phyloP scores from a whole-genome alignment of 2,113 vertebrate genomes.

The Scortum barcoo region DNA sequence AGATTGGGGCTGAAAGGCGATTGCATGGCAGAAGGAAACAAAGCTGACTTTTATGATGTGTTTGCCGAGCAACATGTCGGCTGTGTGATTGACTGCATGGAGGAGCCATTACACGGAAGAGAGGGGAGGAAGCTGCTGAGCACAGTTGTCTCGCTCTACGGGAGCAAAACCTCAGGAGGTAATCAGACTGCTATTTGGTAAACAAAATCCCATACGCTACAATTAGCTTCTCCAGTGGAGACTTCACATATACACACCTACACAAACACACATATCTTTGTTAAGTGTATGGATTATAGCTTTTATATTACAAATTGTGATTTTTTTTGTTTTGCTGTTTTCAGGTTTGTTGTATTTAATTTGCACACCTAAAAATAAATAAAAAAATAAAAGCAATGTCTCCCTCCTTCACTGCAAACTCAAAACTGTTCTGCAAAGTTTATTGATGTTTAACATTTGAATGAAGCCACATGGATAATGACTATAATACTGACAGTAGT shows the following conservation, averaged over 20 bases:
- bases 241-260: slow-evolving; percentile 6
- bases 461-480: no score
- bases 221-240: slow-evolving; percentile 56
- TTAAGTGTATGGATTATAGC: neutral
- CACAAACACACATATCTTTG: neutral
- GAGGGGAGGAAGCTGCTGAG: slow-evolving; percentile 62
- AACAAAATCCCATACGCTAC: slow-evolving; percentile 71
- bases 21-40: slow-evolving; percentile 31
- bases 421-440: no score
- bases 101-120: slow-evolving; percentile 73
- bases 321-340: slow-evolving; percentile 1
- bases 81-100: slow-evolving; percentile 69
- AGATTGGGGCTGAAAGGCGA: neutral
- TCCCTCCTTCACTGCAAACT: neutral
- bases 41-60: slow-evolving; percentile 51
- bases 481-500: no score
- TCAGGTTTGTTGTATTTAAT: neutral
- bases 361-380: neutral
- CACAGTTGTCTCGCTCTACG: slow-evolving; percentile 66
- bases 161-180: slow-evolving; percentile 73
- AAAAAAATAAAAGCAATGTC: neutral
- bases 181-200: slow-evolving; percentile 73
- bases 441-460: no score
- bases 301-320: neutral
- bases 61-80: slow-evolving; percentile 51